Percentiles rank a stretch among this genome's conserved stretches.
These are phyloP conservation scores for Erythrolamprus reginae DNA, from an alignment of 2,113 vertebrate species.

Conservation along the genomic window DNA sequence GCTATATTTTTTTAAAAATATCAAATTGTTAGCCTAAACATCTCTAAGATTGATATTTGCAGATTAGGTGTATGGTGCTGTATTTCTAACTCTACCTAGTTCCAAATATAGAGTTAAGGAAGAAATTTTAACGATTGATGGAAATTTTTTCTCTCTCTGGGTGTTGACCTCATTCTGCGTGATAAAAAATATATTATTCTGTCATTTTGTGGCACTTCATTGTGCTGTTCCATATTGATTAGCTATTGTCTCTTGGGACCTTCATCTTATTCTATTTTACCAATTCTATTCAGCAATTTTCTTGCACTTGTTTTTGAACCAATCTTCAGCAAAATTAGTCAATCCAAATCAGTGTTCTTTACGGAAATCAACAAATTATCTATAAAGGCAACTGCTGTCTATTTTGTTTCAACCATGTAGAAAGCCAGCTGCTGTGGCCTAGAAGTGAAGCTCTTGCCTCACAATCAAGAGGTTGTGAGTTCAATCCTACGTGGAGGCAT, in stretches of 20 bases:
- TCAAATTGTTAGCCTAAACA: neutral
- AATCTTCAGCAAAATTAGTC: neutral
- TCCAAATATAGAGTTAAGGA: neutral
- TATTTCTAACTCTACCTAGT: neutral
- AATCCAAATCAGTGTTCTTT: neutral
- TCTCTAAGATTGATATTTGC: neutral
- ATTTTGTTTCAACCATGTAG: neutral
- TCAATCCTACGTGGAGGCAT: too few species aligned
- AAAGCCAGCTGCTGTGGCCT: too few species aligned
- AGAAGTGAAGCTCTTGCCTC: too few species aligned
- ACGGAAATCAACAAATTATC: neutral
- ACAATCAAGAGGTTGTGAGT: too few species aligned
- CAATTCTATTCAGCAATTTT: neutral
- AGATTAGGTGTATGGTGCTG: neutral
- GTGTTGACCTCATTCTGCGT: neutral
- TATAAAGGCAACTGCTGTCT: neutral
- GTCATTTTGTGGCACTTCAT: neutral
- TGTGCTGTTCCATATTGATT: neutral
- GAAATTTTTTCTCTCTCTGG: neutral
- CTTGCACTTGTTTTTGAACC: neutral
- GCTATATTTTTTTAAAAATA: neutral
- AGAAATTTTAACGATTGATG: neutral
- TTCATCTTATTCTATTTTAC: neutral
- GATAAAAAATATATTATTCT: neutral
- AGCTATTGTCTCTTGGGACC: neutral